A percentile compares a stretch with the other conserved stretches of the same genome.
Evolutionary conservation across 2,113 vertebrate genomes (phyloP).

Genomic region (Uria lomvia): DNA sequence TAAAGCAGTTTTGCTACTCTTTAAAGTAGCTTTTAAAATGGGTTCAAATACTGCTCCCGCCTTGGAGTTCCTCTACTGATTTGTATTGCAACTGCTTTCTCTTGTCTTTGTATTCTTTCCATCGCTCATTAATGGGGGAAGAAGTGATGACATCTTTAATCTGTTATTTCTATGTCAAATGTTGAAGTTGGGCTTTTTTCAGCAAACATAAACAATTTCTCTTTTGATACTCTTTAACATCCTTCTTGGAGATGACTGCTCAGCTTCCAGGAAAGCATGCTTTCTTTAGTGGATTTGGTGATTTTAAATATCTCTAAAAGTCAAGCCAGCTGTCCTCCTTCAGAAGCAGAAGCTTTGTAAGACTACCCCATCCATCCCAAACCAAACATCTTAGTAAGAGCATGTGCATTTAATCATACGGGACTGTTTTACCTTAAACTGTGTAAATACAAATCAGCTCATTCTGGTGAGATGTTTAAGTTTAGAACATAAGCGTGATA

Average conservation of each 20-base stretch:
- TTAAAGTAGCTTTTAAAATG: neutral
- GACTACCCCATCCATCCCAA: neutral
- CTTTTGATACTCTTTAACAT: neutral
- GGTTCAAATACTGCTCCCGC: neutral
- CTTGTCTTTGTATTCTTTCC: neutral
- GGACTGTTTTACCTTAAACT: neutral
- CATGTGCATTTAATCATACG: neutral
- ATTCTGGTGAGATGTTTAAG: neutral
- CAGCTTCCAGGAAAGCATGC: neutral
- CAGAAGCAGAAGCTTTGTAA: neutral
- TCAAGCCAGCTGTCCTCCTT: neutral
- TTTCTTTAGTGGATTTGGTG: neutral
- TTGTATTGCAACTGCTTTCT: neutral
- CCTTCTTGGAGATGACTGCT: neutral
- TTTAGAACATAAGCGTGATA: neutral
- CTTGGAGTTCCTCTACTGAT: neutral
- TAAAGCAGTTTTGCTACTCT: neutral
- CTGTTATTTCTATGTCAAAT: neutral
- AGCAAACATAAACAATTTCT: neutral
- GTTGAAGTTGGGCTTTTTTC: neutral
- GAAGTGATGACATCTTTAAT: neutral
- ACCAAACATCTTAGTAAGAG: neutral
- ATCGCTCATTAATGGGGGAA: neutral
- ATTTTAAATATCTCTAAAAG: neutral
- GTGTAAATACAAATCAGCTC: neutral